Percentiles rank a stretch among this genome's conserved stretches.
Evolutionary conservation across 2,797 vertebrate genomes (phyloP).

Genomic region (Myripristis murdjan): DNA sequence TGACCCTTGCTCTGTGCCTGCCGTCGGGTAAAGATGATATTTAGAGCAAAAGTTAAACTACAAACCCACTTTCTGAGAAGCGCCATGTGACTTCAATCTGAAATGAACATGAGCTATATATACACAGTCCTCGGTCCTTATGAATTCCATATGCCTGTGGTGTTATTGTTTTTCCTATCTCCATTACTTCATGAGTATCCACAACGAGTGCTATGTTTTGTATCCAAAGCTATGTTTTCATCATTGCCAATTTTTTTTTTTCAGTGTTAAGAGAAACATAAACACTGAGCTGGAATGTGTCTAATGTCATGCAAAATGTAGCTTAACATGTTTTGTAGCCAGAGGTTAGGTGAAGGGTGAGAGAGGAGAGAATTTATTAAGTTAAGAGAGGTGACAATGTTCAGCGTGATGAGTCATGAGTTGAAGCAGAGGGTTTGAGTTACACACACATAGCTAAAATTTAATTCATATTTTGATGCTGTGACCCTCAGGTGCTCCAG

Average conservation of each 20-base stretch:
- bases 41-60: constrained; percentile 73
- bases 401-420: constrained; percentile 27
- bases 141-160: constrained; percentile 86
- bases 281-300: constrained; percentile 60
- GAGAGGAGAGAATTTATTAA: constrained; percentile 30
- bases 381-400: constrained; percentile 26
- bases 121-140: constrained; percentile 77
- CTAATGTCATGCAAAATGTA: constrained; percentile 54
- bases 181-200: constrained; percentile 77
- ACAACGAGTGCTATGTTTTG: constrained; percentile 47
- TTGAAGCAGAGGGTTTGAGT: constrained; percentile 43
- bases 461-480: constrained; percentile 49
- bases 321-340: constrained; percentile 46
- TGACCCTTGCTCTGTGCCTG: constrained; percentile 72
- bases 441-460: constrained; percentile 11
- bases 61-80: constrained; percentile 67
- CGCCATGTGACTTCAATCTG: constrained; percentile 81
- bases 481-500: constrained; percentile 29
- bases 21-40: constrained; percentile 74
- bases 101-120: constrained; percentile 79
- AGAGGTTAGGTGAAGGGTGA: constrained; percentile 43
- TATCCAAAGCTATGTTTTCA: constrained; percentile 59
- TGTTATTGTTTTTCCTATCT: constrained; percentile 82
- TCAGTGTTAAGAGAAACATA: constrained; percentile 65
- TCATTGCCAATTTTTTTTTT: constrained; percentile 42